phyloP scores from a whole-genome alignment of 2,888 invertebrate genomes.

The Silvanus unidentatus region DNA sequence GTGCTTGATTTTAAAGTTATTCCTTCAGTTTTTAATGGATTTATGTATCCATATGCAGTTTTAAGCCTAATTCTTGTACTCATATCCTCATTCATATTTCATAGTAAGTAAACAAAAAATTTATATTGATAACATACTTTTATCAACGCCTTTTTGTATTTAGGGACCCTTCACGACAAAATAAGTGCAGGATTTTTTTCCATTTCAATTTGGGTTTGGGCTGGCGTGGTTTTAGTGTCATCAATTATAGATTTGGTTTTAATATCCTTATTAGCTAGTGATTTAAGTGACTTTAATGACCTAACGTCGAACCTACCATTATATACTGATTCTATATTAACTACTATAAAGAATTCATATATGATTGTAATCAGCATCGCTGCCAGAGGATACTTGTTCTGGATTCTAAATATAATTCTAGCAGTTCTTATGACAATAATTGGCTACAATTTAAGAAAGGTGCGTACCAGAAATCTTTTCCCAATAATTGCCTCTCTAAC shows the following conservation, averaged over 20 bases:
- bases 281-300: background rate
- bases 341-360: too few species aligned
- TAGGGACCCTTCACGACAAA: too few species aligned
- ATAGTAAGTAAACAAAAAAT: background rate
- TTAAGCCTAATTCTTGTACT: background rate
- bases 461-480: background rate
- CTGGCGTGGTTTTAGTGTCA: background rate
- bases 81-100: background rate
- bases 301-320: background rate
- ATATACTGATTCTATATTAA: too few species aligned
- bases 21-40: background rate
- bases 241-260: background rate
- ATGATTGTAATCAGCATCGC: constrained; percentile 36
- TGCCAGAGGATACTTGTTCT: constrained; percentile 42
- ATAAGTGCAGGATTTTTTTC: too few species aligned
- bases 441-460: background rate
- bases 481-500: too few species aligned
- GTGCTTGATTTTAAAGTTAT: background rate
- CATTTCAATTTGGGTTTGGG: background rate
- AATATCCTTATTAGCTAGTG: background rate
- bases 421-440: constrained; percentile 29
- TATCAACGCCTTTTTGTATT: too few species aligned
- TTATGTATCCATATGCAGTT: background rate
- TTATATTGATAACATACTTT: background rate
- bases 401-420: constrained; percentile 39